These are phyloP conservation scores for Spilogale gracilis DNA, from an alignment of 2,113 vertebrate species.

Conservation along the genomic window DNA sequence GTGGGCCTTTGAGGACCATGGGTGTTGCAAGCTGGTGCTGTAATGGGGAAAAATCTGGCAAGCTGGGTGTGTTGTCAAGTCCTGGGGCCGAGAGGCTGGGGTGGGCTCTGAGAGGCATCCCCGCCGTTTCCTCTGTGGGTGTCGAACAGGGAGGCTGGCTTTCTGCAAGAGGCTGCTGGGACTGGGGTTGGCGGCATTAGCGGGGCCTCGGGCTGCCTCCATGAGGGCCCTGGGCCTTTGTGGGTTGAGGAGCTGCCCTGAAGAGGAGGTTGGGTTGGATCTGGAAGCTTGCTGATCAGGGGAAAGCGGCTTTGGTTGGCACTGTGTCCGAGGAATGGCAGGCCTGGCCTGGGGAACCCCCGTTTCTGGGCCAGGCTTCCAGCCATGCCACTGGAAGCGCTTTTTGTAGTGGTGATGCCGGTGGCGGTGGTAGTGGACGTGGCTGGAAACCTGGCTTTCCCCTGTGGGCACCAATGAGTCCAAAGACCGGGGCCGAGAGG, in stretches of 20 bases:
- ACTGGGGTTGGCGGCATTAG: slow-evolving; percentile 62
- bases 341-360: slow-evolving; percentile 62
- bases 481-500: slow-evolving; percentile 91
- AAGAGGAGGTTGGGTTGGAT: slow-evolving; percentile 58
- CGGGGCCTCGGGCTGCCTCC: background rate
- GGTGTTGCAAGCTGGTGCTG: slow-evolving; percentile 85
- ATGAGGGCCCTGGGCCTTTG: slow-evolving; percentile 46
- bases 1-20: slow-evolving; percentile 90
- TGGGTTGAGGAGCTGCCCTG: slow-evolving; percentile 59
- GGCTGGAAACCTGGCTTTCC: slow-evolving; percentile 92
- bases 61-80: slow-evolving; percentile 88
- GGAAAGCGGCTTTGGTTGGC: background rate
- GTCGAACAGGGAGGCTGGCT: slow-evolving; percentile 85
- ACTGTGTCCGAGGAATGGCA: slow-evolving; percentile 64
- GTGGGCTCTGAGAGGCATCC: slow-evolving; percentile 85
- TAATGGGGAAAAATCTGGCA: slow-evolving; percentile 88
- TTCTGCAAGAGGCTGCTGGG: slow-evolving; percentile 81
- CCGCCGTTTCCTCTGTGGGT: slow-evolving; percentile 89
- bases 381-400: slow-evolving; percentile 67
- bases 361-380: slow-evolving; percentile 66
- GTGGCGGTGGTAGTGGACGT: slow-evolving; percentile 96
- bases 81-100: slow-evolving; percentile 87
- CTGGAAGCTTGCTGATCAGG: slow-evolving; percentile 6
- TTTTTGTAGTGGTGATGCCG: slow-evolving; percentile 96
- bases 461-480: slow-evolving; percentile 90